Conservation (phyloP, 2,113 vertebrate species). For the Leptobrachium leishanense region DNA sequence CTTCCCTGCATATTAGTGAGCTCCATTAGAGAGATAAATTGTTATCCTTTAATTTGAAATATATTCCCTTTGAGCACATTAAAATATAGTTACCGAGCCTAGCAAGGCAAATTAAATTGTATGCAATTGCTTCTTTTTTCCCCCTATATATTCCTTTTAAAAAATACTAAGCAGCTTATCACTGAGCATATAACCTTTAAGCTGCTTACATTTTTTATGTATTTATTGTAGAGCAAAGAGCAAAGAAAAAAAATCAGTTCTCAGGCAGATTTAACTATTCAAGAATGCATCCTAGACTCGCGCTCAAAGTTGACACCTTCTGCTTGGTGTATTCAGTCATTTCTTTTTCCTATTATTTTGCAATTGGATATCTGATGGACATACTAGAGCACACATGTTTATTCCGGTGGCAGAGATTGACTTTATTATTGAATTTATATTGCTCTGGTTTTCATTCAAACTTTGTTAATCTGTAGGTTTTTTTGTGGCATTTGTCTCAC, state of each 20-base stretch:
- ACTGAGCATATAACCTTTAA: background rate
- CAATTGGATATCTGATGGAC: conserved; percentile 48
- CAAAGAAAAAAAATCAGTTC: background rate
- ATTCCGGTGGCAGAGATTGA: conserved; percentile 39
- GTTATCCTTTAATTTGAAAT: background rate
- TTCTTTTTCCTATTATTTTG: conserved; percentile 45
- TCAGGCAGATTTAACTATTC: conserved; percentile 13
- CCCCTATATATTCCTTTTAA: background rate
- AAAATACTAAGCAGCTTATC: background rate
- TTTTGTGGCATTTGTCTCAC: conserved; percentile 12
- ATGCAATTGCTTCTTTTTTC: background rate
- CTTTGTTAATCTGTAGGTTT: conserved; percentile 20
- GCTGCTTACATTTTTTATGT: background rate
- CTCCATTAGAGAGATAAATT: background rate
- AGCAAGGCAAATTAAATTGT: background rate
- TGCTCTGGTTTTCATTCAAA: conserved; percentile 33
- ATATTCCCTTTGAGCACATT: background rate
- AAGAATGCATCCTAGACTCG: background rate
- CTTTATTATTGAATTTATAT: conserved; percentile 43
- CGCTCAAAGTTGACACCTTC: conserved; percentile 34
- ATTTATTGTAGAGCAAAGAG: background rate
- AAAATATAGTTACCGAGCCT: background rate
- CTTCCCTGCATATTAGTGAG: background rate
- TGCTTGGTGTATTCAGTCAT: conserved; percentile 33
- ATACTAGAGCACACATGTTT: conserved; percentile 44